Percentiles rank a stretch among this genome's conserved stretches.
phyloP scores from a whole-genome alignment of 2,888 invertebrate genomes.

The Latrodectus elegans region DNA sequence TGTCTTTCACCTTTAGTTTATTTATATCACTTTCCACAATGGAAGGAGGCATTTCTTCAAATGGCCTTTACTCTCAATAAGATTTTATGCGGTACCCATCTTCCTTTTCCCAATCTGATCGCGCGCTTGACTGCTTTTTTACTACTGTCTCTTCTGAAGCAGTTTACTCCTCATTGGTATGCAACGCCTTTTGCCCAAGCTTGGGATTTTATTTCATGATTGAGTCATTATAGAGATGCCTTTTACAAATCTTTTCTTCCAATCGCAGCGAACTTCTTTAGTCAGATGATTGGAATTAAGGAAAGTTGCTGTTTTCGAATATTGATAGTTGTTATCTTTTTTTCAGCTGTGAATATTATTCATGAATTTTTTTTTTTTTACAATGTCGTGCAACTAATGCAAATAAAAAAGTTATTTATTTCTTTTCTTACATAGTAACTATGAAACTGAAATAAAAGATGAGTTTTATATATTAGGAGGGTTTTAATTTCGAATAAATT shows the following conservation, averaged over 20 bases:
- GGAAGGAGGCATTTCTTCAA: not conserved
- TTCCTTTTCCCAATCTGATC: not conserved
- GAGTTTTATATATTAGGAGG: too few species aligned
- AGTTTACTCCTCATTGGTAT: not conserved
- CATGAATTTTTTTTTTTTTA: too few species aligned
- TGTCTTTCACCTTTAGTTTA: slow-evolving; percentile 11
- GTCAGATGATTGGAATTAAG: not conserved
- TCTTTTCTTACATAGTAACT: too few species aligned
- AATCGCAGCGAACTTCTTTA: not conserved
- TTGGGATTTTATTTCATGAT: slow-evolving; percentile 2
- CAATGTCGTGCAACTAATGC: too few species aligned
- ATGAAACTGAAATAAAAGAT: too few species aligned
- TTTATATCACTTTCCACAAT: slow-evolving; percentile 24
- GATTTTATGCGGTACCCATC: not conserved
- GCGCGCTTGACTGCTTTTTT: not conserved
- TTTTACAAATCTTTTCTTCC: not conserved
- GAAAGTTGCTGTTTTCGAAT: not conserved
- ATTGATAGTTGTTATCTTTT: too few species aligned
- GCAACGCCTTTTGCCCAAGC: not conserved
- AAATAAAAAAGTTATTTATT: too few species aligned
- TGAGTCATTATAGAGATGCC: not conserved
- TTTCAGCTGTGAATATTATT: too few species aligned
- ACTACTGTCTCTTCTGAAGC: not conserved
- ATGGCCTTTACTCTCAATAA: not conserved
- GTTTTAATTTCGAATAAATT: too few species aligned